Evolutionary conservation across 2,113 vertebrate species (phyloP), one percentile per base, ranked within the genome.

Genomic region (Actinemys pallida): DNA sequence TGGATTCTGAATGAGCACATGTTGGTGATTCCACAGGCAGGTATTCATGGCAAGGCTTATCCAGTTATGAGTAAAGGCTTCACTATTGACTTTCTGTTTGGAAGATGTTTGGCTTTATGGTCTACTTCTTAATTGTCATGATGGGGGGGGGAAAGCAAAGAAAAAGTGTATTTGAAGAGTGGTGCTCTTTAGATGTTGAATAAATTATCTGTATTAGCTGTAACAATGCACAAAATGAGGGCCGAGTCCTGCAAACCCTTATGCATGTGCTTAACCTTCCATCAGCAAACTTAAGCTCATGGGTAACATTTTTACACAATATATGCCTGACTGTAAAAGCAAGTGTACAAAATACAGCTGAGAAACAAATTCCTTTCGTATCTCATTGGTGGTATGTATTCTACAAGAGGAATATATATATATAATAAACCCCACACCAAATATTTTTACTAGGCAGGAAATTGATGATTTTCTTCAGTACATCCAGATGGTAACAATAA

Each of bases 401-500:
- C 16, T 76, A 56, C 50, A 87, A 88, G 10, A 42, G 25, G 8
- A 19, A 19, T 89, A 90, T 85, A 87, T 78, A 87, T 56, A 65
- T 57, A 27, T 29, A 13, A 50, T 90, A 87, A 83, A 85, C 92
- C 80, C 89, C 31, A 2, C 57, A 92, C 56, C 59, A 82, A 90
- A 62, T 57, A 39, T 62, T 81, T 80, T 79, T 72, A 87, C 31
- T 35, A 78, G 52, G 88, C 88, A 94, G 89, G 92, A 96, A 96
- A 94, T 94, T 65, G 92, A 47, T 90, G 88, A 81, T 96, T 94
- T 93, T 56, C n/a, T 81, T 90, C 56, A 91, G 50, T 87, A 92
- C 22, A 57, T 85, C 94, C 80, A 91, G 69, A 97, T 42, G 57
- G 84, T 92, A 95, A n/a, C 29, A 89, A 56, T 81, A 90, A 69